Conservation (phyloP, 37 sponge, comb jelly and placozoan species). For the Halisarca cf. caerulea region DNA sequence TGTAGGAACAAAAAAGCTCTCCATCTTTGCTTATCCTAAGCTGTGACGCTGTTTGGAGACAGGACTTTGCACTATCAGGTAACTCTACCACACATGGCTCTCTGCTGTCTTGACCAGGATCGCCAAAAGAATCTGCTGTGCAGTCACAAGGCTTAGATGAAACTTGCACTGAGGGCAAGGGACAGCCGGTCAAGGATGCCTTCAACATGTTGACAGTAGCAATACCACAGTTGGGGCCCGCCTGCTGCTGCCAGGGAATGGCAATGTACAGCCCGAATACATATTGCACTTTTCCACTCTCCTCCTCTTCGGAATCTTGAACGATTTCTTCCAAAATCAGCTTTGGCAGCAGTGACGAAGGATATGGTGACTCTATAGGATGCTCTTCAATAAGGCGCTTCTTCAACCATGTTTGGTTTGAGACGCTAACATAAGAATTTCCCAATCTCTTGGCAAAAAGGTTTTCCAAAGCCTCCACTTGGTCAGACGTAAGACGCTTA, state of each 20-base stretch:
- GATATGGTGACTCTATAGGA: constrained; percentile 13
- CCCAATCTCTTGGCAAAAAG: constrained; percentile 15
- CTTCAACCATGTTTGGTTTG: constrained; percentile 23
- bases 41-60: background rate
- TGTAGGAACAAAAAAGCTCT: constrained; percentile 25
- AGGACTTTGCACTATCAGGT: background rate
- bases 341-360: background rate
- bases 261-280: background rate
- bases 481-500: constrained; percentile 8
- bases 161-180: background rate
- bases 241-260: constrained; percentile 26
- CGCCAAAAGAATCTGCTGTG: background rate
- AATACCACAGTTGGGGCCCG: constrained; percentile 19
- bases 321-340: background rate
- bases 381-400: constrained; percentile 24
- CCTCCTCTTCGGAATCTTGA: background rate
- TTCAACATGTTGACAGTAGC: constrained; percentile 3
- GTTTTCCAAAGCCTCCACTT: constrained; percentile 23
- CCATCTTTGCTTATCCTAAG: constrained; percentile 25
- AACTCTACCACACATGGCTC: too few species aligned
- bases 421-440: background rate
- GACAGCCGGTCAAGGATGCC: background rate
- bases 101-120: background rate
- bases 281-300: background rate
- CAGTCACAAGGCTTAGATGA: constrained; percentile 3